Evolutionary conservation across 2,888 invertebrate species (phyloP).

Genomic region (Ferdinandea cuprea): DNA sequence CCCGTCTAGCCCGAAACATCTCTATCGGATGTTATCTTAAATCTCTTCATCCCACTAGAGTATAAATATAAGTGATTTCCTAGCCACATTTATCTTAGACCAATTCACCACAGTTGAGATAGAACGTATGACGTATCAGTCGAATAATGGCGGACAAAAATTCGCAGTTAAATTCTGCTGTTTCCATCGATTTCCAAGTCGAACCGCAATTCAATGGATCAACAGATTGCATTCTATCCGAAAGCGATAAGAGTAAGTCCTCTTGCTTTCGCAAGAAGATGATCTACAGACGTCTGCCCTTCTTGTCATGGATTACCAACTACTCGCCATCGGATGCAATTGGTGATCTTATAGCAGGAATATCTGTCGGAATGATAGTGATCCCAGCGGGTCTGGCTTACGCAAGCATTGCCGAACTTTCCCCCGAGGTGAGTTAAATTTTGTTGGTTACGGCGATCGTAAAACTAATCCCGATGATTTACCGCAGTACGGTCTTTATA

Average conservation of each 20-base stretch:
- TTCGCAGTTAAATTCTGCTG: slow-evolving; percentile 7
- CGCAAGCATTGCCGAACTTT: slow-evolving; percentile 90
- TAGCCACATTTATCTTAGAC: slow-evolving; percentile 7
- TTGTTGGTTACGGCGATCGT: not conserved
- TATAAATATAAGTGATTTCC: slow-evolving; percentile 25
- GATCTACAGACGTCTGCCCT: slow-evolving; percentile 86
- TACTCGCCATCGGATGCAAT: slow-evolving; percentile 89
- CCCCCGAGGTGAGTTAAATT: slow-evolving; percentile 85
- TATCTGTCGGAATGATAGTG: slow-evolving; percentile 90
- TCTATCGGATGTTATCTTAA: too few species aligned
- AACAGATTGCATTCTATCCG: slow-evolving; percentile 80
- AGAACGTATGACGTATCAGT: slow-evolving; percentile 1
- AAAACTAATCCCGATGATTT: not conserved
- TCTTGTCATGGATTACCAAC: slow-evolving; percentile 90
- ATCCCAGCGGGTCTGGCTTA: slow-evolving; percentile 93
- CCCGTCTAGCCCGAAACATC: too few species aligned
- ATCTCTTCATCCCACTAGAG: not conserved
- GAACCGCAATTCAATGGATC: slow-evolving; percentile 80
- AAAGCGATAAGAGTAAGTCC: slow-evolving; percentile 76
- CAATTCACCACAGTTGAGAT: not conserved
- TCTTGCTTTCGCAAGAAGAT: slow-evolving; percentile 51
- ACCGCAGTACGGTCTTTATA: not conserved
- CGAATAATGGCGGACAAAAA: slow-evolving; percentile 16
- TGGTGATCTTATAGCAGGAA: slow-evolving; percentile 95
- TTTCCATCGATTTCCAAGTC: slow-evolving; percentile 74